Evolutionary conservation across 1,140 invertebrate species (phyloP).

Genomic region (Papilio aristodemus): DNA sequence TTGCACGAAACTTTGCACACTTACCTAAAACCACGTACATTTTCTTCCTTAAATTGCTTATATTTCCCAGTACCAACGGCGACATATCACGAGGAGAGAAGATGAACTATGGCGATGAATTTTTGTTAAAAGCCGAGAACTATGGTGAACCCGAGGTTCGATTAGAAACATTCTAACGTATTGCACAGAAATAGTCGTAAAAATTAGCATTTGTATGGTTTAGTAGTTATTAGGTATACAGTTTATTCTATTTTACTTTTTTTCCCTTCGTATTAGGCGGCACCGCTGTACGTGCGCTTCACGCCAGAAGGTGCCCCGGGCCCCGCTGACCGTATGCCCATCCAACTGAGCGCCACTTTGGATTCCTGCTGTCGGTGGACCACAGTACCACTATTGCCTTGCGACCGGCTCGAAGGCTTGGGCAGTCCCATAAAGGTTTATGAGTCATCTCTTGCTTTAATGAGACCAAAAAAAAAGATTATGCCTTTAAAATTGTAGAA

Average conservation of each 20-base stretch:
- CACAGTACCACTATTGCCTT: slow-evolving; percentile 58
- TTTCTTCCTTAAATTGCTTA: background rate
- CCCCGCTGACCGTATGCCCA: slow-evolving; percentile 65
- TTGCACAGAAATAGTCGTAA: too few relatives aligned
- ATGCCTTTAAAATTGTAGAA: too few relatives aligned
- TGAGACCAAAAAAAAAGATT: too few relatives aligned
- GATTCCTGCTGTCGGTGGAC: slow-evolving; percentile 71
- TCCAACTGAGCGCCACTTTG: slow-evolving; percentile 60
- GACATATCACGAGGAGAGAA: slow-evolving; percentile 56
- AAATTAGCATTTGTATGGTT: too few relatives aligned
- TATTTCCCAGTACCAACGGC: slow-evolving; percentile 49
- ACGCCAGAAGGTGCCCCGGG: slow-evolving; percentile 54
- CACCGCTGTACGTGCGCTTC: slow-evolving; percentile 66
- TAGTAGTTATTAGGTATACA: background rate
- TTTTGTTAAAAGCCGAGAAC: slow-evolving; percentile 67
- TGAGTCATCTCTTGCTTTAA: background rate
- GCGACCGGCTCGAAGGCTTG: slow-evolving; percentile 60
- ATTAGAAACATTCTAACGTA: background rate
- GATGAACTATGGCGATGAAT: slow-evolving; percentile 72
- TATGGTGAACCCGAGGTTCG: slow-evolving; percentile 65
- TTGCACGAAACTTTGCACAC: too few relatives aligned
- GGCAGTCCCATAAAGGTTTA: slow-evolving; percentile 64
- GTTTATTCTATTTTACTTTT: too few relatives aligned
- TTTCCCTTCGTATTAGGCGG: slow-evolving; percentile 54
- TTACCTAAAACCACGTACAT: background rate